Conservation (phyloP, 2,888 invertebrate species). For the Hofmannophila pseudospretella region DNA sequence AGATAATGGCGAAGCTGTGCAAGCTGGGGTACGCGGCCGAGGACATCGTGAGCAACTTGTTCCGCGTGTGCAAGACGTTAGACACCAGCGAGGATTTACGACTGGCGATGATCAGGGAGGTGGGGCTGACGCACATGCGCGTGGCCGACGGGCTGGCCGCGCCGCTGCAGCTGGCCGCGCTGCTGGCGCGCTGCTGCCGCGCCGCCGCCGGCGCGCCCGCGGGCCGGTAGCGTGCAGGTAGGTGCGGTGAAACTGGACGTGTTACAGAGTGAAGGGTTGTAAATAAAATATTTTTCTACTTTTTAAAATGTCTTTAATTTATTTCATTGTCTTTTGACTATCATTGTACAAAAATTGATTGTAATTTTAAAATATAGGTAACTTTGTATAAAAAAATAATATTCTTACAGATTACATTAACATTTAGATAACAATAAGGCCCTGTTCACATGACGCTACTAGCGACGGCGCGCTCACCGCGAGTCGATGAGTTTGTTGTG, state of each 20-base stretch:
- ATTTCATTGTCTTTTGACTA: no score
- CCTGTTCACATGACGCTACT: conserved; percentile 16
- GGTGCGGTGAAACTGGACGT: no score
- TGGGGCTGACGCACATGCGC: conserved; percentile 93
- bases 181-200: conserved; percentile 89
- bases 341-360: background rate
- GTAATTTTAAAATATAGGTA: conserved; percentile 18
- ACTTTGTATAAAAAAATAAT: no score
- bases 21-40: conserved; percentile 97
- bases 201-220: conserved; percentile 29
- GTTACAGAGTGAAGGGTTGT: no score
- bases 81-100: conserved; percentile 88
- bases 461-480: conserved; percentile 34
- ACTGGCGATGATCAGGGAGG: conserved; percentile 92
- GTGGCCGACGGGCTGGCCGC: conserved; percentile 93
- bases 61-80: conserved; percentile 94
- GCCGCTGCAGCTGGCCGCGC: conserved; percentile 92
- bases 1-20: conserved; percentile 93
- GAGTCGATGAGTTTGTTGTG: conserved; percentile 77
- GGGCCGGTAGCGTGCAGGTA: no score
- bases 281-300: no score
- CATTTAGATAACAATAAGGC: no score
- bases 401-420: no score
- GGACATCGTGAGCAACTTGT: conserved; percentile 96
- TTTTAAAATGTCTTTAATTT: no score